Percentiles rank a stretch among this genome's conserved stretches.
Evolutionary conservation across 2,888 invertebrate genomes (phyloP).

Genomic region (Lasioglossum calceatum): DNA sequence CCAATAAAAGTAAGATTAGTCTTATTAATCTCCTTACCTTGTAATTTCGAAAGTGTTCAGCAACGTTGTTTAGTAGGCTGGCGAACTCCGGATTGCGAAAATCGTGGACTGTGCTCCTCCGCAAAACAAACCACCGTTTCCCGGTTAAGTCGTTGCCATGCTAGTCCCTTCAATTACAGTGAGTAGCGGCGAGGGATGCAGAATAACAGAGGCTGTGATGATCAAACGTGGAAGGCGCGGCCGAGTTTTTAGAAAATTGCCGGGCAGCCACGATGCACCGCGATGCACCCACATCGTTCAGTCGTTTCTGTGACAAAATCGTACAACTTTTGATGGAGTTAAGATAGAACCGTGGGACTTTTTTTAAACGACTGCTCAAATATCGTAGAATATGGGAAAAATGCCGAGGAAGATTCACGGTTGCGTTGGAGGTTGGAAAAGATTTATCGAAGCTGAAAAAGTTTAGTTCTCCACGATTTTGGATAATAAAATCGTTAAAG

Average conservation of each 20-base stretch:
- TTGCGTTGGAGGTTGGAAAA: not conserved
- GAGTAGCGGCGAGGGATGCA: constrained; percentile 24
- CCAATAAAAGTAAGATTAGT: not conserved
- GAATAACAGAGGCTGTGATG: constrained; percentile 5
- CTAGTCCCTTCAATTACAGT: constrained; percentile 30
- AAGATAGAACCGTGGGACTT: not conserved
- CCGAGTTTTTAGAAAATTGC: constrained; percentile 39
- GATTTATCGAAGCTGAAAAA: not conserved
- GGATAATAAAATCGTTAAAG: too few relatives aligned
- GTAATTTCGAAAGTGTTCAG: not conserved
- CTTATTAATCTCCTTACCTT: not conserved
- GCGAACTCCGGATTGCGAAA: not conserved
- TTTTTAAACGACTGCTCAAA: not conserved
- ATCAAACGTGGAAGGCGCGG: constrained; percentile 23
- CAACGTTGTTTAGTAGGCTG: not conserved
- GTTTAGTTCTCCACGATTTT: too few relatives aligned
- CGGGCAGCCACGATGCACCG: not conserved
- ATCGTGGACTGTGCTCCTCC: not conserved
- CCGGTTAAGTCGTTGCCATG: constrained; percentile 13
- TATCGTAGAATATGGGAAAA: not conserved
- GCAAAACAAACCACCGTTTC: constrained; percentile 15
- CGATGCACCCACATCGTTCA: not conserved
- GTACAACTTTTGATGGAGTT: not conserved
- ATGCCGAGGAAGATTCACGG: not conserved
- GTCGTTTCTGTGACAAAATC: not conserved